Evolutionary conservation across 2,797 vertebrate species (phyloP), one percentile per base, ranked within the genome.

Genomic region (Cynopterus sphinx): DNA sequence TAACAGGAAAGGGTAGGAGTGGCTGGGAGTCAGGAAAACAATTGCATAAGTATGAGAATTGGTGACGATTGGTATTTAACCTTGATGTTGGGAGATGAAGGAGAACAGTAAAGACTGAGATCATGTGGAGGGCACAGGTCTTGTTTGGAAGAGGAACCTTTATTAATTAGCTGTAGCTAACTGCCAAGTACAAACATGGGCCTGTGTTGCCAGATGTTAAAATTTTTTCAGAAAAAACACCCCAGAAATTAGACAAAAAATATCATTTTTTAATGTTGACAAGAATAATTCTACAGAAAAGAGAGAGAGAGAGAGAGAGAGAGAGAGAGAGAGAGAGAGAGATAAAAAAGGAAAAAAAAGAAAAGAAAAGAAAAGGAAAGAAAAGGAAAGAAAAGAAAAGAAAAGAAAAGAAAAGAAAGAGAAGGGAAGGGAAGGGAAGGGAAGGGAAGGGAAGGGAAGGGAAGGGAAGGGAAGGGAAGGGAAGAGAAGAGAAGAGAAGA

Each of bases 301-400:
- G 4, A 16, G 41, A 2, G 0, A n/a, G 7, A 4, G 15, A 6
- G 5, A 53, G 4, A 6, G 5, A 21, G 12, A n/a, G n/a, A n/a
- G n/a, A n/a, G n/a, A n/a, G n/a, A n/a, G n/a, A n/a, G n/a, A n/a
- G n/a, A n/a, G n/a, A n/a, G n/a, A n/a, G n/a, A n/a, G n/a, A n/a
- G n/a, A n/a, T n/a, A n/a, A n/a, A n/a, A n/a, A n/a, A n/a, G n/a
- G n/a, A n/a, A n/a, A n/a, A n/a, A n/a, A n/a, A n/a, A 4, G 0
- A n/a, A 51, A 9, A 7, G 0, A n/a, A 2, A 6, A 4, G 15
- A 12, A 13, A 36, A 13, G 13, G 22, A 9, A 0, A 39, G 9
- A 1, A 0, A 11, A 16, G 6, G 11, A 7, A 15, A 5, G 19
- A 6, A n/a, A 0, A 21, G 1, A 3, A 12, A 28, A 1, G 9